Percentiles rank a stretch among this genome's conserved stretches.
phyloP scores from a whole-genome alignment of 1,140 invertebrate species.

The Macrobrachium nipponense region DNA sequence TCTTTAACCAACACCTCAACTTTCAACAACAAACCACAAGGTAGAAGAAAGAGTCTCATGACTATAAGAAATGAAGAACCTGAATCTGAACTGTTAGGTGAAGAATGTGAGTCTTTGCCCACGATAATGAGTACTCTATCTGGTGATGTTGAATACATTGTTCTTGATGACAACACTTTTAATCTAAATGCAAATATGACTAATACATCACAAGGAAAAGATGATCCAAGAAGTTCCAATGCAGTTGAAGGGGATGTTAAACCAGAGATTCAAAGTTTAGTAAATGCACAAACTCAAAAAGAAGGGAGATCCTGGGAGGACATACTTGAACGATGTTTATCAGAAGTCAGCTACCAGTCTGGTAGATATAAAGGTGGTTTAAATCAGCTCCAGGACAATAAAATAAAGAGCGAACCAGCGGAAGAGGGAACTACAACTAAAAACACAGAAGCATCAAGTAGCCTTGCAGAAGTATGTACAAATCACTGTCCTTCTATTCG shows the following conservation, averaged over 20 bases:
- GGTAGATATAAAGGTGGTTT: background rate
- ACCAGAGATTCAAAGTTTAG: too few relatives aligned
- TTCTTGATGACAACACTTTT: slow-evolving; percentile 43
- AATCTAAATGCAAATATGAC: slow-evolving; percentile 1
- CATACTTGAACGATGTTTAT: too few relatives aligned
- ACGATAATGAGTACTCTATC: slow-evolving; percentile 49
- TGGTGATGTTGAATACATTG: slow-evolving; percentile 47
- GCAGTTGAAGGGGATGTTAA: background rate
- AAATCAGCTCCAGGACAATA: background rate
- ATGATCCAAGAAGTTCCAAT: slow-evolving; percentile 21
- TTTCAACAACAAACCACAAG: background rate
- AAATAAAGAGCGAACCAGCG: background rate
- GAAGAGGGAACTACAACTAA: background rate
- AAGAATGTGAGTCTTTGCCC: slow-evolving; percentile 42
- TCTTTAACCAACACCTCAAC: background rate
- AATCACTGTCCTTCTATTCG: slow-evolving; percentile 49
- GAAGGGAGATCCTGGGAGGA: too few relatives aligned
- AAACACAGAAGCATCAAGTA: background rate
- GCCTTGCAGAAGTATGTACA: slow-evolving; percentile 43
- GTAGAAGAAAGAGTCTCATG: background rate
- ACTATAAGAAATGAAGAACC: slow-evolving; percentile 12
- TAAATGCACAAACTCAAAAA: too few relatives aligned
- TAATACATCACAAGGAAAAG: background rate
- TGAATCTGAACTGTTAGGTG: slow-evolving; percentile 41
- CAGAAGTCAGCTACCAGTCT: background rate